Evolutionary conservation across 1,140 invertebrate genomes (phyloP).

Genomic region (Drosophila dunni): DNA sequence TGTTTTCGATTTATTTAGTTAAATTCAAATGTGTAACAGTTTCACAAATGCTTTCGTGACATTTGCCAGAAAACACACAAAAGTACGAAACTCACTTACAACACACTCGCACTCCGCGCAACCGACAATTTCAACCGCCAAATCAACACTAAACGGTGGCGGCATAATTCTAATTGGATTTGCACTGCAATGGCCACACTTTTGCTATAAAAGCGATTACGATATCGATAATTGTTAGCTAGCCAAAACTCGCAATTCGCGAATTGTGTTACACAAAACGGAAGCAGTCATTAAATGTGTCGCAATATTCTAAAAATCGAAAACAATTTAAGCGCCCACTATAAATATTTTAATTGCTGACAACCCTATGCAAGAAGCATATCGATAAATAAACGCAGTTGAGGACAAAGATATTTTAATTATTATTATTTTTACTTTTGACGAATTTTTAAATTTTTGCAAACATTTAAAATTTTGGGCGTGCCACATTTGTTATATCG

Average conservation of each 20-base stretch:
- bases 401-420: too few relatives aligned
- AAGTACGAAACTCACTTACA: constrained; percentile 31
- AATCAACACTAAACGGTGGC: constrained; percentile 44
- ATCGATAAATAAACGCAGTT: too few relatives aligned
- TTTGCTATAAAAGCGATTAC: constrained; percentile 20
- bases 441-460: too few relatives aligned
- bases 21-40: constrained; percentile 44
- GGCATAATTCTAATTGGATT: constrained; percentile 51
- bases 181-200: constrained; percentile 35
- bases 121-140: constrained; percentile 56
- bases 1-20: constrained; percentile 46
- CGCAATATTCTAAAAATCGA: too few relatives aligned
- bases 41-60: constrained; percentile 14
- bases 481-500: constrained; percentile 1
- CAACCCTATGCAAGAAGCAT: too few relatives aligned
- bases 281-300: too few relatives aligned
- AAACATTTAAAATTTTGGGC: neutral
- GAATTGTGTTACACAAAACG: too few relatives aligned
- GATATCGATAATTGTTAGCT: constrained; percentile 11
- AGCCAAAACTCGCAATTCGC: too few relatives aligned
- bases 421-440: too few relatives aligned
- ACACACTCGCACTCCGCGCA: constrained; percentile 25
- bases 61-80: constrained; percentile 17
- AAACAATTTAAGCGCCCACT: too few relatives aligned
- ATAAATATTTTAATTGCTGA: too few relatives aligned